Evolutionary conservation across 2,888 invertebrate species (phyloP), one percentile per base, ranked within the genome.

Genomic region (Allacma fusca): DNA sequence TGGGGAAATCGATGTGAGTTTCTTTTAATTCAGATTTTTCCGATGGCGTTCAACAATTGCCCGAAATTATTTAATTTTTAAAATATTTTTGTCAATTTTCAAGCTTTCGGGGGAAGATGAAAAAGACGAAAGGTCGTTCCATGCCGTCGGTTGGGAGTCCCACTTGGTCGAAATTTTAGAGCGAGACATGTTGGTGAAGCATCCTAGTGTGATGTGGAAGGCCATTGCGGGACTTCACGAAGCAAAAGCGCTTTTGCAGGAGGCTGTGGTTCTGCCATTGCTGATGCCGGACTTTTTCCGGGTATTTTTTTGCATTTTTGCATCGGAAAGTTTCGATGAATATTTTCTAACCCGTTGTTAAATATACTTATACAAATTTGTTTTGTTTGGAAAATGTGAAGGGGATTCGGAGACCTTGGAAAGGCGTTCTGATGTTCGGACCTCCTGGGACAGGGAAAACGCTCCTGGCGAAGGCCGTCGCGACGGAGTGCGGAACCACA

Each of bases 281-380:
- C 92, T 95, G 91, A 97, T 98, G 93, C 98, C 98, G 0, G 96
- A 98, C 85, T 98, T 96, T 88, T 99, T 99, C 87, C 96, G 94
- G 88, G 97, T 94, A 88, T 85, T 69, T 29, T 26, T 2, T 40
- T 62, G 13, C 23, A 67, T n/a, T n/a, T n/a, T n/a, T 23, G 50
- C 24, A 28, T 75, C 2, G 28, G 13, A 9, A 74, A 64, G 1
- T 34, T 68, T 59, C 7, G n/a, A n/a, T n/a, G n/a, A n/a, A n/a
- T n/a, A n/a, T n/a, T n/a, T n/a, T n/a, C n/a, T n/a, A n/a, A n/a
- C n/a, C n/a, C n/a, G n/a, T n/a, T n/a, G n/a, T n/a, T n/a, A n/a
- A n/a, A n/a, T n/a, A n/a, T n/a, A n/a, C n/a, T n/a, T n/a, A n/a
- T n/a, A n/a, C n/a, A n/a, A n/a, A n/a, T n/a, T n/a, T n/a, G n/a